A percentile compares a stretch with the other conserved stretches of the same genome.
Evolutionary conservation across 2,888 invertebrate genomes (phyloP).

Genomic region (Chorisops tibialis): DNA sequence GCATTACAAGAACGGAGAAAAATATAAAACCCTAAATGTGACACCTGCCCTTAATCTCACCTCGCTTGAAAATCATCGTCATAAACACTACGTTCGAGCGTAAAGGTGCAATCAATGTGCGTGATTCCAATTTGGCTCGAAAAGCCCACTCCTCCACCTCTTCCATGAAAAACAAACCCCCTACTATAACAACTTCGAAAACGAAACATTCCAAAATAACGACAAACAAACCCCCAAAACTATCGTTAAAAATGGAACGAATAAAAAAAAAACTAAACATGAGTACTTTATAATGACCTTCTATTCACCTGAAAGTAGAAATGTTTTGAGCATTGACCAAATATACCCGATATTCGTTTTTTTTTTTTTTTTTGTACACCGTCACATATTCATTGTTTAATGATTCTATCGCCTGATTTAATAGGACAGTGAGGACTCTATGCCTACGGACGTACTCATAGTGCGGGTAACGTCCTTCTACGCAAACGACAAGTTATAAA

Average conservation of each 20-base stretch:
- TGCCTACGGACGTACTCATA: no score
- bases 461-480: background rate
- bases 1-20: no score
- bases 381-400: constrained; percentile 13
- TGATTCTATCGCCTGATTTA: constrained; percentile 29
- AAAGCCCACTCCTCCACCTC: no score
- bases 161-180: no score
- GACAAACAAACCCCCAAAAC: no score
- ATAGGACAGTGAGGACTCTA: constrained; percentile 15
- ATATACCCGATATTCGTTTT: no score
- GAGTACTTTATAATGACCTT: constrained; percentile 19
- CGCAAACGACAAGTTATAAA: background rate
- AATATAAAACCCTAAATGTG: background rate
- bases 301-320: background rate
- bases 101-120: constrained; percentile 24
- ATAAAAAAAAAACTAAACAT: background rate
- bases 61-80: constrained; percentile 3
- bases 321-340: constrained; percentile 3
- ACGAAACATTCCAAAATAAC: no score
- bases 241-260: constrained; percentile 12
- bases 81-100: background rate
- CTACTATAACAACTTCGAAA: no score
- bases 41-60: constrained; percentile 17
- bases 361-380: background rate
- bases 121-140: constrained; percentile 16